Percentiles rank a stretch among this genome's conserved stretches.
phyloP scores from a whole-genome alignment of 2,113 vertebrate species.

The Eclectus roratus region DNA sequence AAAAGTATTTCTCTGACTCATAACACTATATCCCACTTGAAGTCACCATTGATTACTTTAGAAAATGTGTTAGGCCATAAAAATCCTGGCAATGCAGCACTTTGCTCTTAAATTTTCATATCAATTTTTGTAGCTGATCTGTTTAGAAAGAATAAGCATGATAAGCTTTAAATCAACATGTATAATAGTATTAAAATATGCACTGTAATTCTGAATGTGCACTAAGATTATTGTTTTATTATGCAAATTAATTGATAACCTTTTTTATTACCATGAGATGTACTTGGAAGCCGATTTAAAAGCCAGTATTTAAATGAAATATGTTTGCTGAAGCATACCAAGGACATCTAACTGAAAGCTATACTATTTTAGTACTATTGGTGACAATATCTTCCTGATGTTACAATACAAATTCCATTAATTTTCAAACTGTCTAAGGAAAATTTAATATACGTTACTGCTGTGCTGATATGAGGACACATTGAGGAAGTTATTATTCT shows the following conservation, averaged over 20 bases:
- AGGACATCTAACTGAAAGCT: conserved; percentile 31
- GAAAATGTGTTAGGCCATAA: background rate
- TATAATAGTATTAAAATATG: conserved; percentile 28
- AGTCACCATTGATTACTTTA: background rate
- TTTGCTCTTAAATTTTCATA: background rate
- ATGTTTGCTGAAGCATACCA: conserved; percentile 17
- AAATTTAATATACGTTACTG: background rate
- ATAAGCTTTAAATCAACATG: background rate
- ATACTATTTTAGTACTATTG: background rate
- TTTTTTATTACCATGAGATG: conserved; percentile 40
- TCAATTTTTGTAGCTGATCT: background rate
- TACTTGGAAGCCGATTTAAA: conserved; percentile 48
- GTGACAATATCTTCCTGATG: background rate
- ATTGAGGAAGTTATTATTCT: background rate
- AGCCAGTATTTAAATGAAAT: conserved; percentile 56
- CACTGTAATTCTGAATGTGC: background rate
- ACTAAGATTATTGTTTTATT: conserved; percentile 50
- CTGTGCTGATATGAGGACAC: background rate
- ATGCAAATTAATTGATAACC: conserved; percentile 58
- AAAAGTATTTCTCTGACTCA: background rate
- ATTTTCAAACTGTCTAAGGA: conserved; percentile 15
- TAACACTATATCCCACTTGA: background rate
- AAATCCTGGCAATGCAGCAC: background rate
- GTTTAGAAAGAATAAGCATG: background rate
- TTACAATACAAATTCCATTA: conserved; percentile 35